These are phyloP conservation scores for Drosophila burlai DNA, from an alignment of 1,140 invertebrate genomes.

Conservation along the genomic window DNA sequence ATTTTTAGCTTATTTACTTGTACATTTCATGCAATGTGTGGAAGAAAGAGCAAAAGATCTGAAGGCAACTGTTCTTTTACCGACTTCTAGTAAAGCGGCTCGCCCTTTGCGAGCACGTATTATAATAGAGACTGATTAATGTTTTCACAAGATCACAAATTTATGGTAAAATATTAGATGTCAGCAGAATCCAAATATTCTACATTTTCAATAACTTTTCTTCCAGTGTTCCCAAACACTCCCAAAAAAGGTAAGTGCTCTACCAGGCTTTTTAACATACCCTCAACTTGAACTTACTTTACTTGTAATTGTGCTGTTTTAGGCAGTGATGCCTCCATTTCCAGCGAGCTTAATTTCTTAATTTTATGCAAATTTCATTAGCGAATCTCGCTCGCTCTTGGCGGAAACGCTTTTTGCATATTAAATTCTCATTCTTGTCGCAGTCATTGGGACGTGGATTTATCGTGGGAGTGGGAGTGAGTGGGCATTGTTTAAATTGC, in stretches of 20 bases:
- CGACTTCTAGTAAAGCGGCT: neutral
- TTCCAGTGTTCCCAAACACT: neutral
- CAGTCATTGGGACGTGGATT: slow-evolving; percentile 39
- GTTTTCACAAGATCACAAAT: neutral
- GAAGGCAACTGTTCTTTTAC: neutral
- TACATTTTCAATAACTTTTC: neutral
- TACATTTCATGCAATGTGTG: neutral
- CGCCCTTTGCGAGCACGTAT: neutral
- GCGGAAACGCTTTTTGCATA: slow-evolving; percentile 71
- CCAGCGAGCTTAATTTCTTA: slow-evolving; percentile 41
- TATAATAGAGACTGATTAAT: neutral
- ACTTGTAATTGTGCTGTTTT: slow-evolving; percentile 43
- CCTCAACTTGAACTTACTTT: neutral
- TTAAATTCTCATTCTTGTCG: slow-evolving; percentile 62
- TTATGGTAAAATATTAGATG: too few species aligned
- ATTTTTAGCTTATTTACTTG: neutral
- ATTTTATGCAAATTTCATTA: slow-evolving; percentile 73
- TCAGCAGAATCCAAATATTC: neutral
- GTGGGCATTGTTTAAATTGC: slow-evolving; percentile 35
- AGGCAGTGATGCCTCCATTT: slow-evolving; percentile 21
- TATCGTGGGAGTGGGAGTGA: slow-evolving; percentile 62
- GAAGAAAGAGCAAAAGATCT: neutral
- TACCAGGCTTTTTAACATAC: neutral
- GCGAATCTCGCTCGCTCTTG: slow-evolving; percentile 44
- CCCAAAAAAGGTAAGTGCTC: slow-evolving; percentile 22